A percentile compares a stretch with the other conserved stretches of the same genome.
Evolutionary conservation across 2,888 invertebrate genomes (phyloP).

Genomic region (Vesta saturnalis): DNA sequence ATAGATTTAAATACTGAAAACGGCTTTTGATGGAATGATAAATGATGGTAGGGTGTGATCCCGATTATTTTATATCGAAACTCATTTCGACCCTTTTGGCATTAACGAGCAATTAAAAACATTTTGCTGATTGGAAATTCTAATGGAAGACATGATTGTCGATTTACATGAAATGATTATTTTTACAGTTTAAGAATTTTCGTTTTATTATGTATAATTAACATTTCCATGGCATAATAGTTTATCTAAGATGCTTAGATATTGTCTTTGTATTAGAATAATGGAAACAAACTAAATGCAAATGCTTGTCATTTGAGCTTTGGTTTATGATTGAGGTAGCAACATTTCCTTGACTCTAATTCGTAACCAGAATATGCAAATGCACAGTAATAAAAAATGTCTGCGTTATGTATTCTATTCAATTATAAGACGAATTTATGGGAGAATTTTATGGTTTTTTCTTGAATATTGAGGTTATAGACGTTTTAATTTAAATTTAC

Average conservation of each 20-base stretch:
- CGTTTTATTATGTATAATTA: background rate
- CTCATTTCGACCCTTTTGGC: constrained; percentile 21
- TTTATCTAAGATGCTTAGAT: constrained; percentile 1
- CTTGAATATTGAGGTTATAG: no score
- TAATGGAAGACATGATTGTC: constrained; percentile 13
- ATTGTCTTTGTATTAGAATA: constrained; percentile 3
- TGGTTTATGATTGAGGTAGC: constrained; percentile 10
- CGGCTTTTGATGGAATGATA: constrained; percentile 39
- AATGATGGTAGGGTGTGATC: constrained; percentile 27
- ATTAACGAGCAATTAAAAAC: constrained; percentile 31
- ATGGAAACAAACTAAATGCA: constrained; percentile 16
- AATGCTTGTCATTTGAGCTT: constrained; percentile 7
- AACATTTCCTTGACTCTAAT: constrained; percentile 16
- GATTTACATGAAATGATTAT: constrained; percentile 9
- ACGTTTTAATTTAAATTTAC: no score
- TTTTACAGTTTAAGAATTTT: background rate
- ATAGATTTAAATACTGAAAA: constrained; percentile 39
- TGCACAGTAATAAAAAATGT: background rate
- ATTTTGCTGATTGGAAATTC: constrained; percentile 12
- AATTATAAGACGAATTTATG: background rate
- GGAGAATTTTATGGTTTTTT: background rate
- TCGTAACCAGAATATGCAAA: constrained; percentile 9
- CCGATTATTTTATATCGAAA: constrained; percentile 36
- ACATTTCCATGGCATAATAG: background rate
- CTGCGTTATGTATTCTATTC: background rate